Evolutionary conservation across 2,113 vertebrate genomes (phyloP), one percentile per base, ranked within the genome.

Genomic region (Mungos mungo): DNA sequence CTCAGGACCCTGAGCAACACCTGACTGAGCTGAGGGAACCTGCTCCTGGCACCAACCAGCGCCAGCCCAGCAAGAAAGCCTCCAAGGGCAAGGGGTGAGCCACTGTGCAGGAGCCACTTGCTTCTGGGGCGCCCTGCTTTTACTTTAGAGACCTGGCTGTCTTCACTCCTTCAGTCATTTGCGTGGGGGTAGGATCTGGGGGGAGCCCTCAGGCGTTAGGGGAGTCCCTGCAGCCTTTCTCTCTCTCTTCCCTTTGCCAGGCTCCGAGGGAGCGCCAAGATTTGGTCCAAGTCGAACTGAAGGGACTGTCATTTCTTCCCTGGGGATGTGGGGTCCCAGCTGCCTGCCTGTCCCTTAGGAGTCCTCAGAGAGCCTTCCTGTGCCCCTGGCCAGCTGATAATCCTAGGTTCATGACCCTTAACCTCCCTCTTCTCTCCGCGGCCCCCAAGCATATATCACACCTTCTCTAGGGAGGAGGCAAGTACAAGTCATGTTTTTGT

Each of bases 221-320:
- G 31, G 50, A 76, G 23, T 76, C 63, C 80, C 80, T 88, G 54
- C 29, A 97, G 47, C 98, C 92, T 97, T 88, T 50, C 4, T 81
- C 89, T 95, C 45, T 96, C 52, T 90, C 95, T 52, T 93, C 95
- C 10, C 69, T 60, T 86, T 94, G 19, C 95, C 99, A 99, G 99
- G 98, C 99, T 99, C 98, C 99, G 99, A 38, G 99, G 99, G 98
- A 99, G 99, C 0, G 99, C 99, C 88, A 99, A 99, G 99, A 99
- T 99, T 98, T 99, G 99, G 99, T 99, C 99, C 97, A 99, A 99
- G 98, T 99, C 99, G 45, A 99, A 99, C 98, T 99, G 99, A 99
- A 98, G 97, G 92, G 95, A 97, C 89, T 96, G 60, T 93, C 41
- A 11, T 95, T 96, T 96, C 83, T 97, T 88, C 77, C 83, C 27